Evolutionary conservation across 2,888 invertebrate species (phyloP).

Genomic region (Lasioglossum calceatum): DNA sequence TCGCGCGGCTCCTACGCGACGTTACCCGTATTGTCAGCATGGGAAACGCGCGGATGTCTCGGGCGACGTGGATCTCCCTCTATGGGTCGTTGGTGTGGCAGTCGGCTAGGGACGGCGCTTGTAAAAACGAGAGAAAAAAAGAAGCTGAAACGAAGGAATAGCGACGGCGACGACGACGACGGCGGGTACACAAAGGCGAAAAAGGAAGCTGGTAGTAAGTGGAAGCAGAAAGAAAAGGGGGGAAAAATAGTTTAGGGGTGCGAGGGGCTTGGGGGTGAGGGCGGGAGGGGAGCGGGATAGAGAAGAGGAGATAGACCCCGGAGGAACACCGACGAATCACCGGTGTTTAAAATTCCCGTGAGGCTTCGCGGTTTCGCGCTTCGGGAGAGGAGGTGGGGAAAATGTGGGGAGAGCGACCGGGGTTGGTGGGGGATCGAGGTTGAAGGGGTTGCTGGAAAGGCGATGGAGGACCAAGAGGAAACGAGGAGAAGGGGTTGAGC

Average conservation of each 20-base stretch:
- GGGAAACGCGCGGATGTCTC: slow-evolving; percentile 21
- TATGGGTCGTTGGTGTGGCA: neutral
- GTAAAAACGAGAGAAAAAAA: slow-evolving; percentile 31
- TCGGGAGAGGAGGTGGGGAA: slow-evolving; percentile 61
- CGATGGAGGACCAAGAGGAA: slow-evolving; percentile 61
- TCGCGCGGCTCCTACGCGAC: slow-evolving; percentile 13
- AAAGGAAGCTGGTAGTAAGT: slow-evolving; percentile 19
- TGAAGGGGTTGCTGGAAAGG: slow-evolving; percentile 62
- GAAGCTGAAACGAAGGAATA: slow-evolving; percentile 4
- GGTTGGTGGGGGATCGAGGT: slow-evolving; percentile 64
- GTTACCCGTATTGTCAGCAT: slow-evolving; percentile 19
- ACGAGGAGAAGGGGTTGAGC: slow-evolving; percentile 75
- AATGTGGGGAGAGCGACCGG: slow-evolving; percentile 26
- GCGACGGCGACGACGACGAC: neutral
- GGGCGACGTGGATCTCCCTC: slow-evolving; percentile 7
- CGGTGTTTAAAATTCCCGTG: slow-evolving; percentile 80
- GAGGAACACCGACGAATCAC: slow-evolving; percentile 75
- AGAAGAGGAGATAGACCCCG: slow-evolving; percentile 17
- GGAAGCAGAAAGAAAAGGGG: slow-evolving; percentile 4
- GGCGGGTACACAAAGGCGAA: slow-evolving; percentile 18
- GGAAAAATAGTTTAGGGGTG: neutral
- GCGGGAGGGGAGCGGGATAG: neutral
- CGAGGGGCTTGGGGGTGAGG: neutral
- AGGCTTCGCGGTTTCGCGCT: slow-evolving; percentile 75
- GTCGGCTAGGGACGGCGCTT: neutral